These are phyloP conservation scores for Selenia dentaria DNA, from an alignment of 2,888 invertebrate species.

Conservation along the genomic window DNA sequence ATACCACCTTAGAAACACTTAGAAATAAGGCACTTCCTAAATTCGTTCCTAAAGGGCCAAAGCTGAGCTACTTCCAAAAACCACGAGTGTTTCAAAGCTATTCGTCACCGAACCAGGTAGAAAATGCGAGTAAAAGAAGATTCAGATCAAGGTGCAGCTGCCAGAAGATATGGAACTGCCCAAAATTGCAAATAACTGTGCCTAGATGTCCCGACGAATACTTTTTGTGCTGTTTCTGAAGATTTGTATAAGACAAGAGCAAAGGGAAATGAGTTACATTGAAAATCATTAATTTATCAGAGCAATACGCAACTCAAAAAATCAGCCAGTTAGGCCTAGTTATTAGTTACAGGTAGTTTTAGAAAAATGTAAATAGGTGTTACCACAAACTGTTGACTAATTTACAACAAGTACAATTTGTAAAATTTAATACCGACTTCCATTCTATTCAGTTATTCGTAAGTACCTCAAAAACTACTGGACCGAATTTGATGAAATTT, in stretches of 20 bases:
- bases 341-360: no score
- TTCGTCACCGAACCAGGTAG: constrained; percentile 53
- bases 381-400: no score
- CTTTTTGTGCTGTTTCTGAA: constrained; percentile 75
- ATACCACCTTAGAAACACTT: constrained; percentile 37
- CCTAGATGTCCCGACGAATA: constrained; percentile 76
- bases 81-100: constrained; percentile 42
- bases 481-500: no score
- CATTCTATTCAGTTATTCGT: no score
- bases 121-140: constrained; percentile 50
- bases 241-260: background rate
- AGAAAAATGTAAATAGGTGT: no score
- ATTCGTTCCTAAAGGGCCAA: constrained; percentile 57
- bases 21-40: constrained; percentile 36
- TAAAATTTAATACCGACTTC: no score
- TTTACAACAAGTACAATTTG: no score
- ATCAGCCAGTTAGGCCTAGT: no score
- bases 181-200: constrained; percentile 74
- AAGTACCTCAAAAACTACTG: no score
- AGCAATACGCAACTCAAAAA: no score
- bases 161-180: constrained; percentile 77
- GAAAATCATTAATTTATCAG: no score
- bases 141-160: constrained; percentile 73
- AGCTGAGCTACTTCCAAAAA: constrained; percentile 58
- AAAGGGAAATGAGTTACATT: no score